phyloP scores from a whole-genome alignment of 2,113 vertebrate genomes.

The Odocoileus hemionus region DNA sequence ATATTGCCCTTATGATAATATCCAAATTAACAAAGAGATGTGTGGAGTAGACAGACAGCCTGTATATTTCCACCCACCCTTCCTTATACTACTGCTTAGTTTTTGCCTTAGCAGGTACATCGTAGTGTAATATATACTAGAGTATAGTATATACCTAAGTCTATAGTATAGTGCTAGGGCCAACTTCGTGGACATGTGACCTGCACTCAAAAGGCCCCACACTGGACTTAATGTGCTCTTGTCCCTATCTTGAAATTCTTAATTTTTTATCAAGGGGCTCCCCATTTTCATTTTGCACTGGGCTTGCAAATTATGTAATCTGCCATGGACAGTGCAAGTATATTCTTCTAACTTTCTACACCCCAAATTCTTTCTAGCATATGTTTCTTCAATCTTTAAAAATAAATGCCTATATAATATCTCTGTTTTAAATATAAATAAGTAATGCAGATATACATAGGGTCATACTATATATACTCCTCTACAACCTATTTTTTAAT shows the following conservation, averaged over 20 bases:
- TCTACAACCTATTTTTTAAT: background rate
- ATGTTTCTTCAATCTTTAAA: background rate
- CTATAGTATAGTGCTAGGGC: background rate
- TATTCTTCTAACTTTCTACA: background rate
- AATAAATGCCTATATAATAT: background rate
- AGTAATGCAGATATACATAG: background rate
- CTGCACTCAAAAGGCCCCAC: background rate
- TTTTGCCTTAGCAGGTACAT: background rate
- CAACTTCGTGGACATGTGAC: background rate
- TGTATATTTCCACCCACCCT: background rate
- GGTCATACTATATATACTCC: background rate
- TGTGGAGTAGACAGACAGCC: background rate
- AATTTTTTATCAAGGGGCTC: background rate
- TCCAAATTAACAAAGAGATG: background rate
- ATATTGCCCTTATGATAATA: background rate
- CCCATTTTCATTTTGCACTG: background rate
- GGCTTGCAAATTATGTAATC: background rate
- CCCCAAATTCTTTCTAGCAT: background rate
- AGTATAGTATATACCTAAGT: background rate
- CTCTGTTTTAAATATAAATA: slow-evolving; percentile 42
- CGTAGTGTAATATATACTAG: background rate
- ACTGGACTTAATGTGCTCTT: background rate
- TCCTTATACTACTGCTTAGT: background rate
- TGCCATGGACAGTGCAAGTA: background rate
- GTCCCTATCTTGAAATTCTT: background rate